A percentile compares a stretch with the other conserved stretches of the same genome.
phyloP scores from a whole-genome alignment of 2,888 invertebrate genomes.

The Latrodectus elegans region DNA sequence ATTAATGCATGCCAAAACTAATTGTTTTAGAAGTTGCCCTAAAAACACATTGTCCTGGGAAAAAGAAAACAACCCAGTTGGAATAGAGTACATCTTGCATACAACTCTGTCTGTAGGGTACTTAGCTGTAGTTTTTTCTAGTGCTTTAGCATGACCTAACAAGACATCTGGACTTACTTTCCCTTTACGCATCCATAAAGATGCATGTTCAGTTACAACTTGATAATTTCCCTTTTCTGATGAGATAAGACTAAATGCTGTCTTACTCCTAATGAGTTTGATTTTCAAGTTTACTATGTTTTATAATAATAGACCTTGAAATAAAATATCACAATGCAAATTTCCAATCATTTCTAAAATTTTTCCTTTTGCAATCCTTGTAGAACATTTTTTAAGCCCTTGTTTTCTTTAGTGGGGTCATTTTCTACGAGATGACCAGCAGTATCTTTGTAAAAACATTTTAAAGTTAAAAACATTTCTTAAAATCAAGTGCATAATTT shows the following conservation, averaged over 20 bases:
- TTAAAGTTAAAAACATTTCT: not conserved
- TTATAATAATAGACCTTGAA: not conserved
- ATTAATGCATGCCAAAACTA: not conserved
- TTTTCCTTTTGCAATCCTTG: not conserved
- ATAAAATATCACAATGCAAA: not conserved
- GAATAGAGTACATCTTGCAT: no score
- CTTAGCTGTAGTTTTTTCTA: no score
- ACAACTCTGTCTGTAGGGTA: not conserved
- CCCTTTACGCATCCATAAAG: not conserved
- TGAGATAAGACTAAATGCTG: not conserved
- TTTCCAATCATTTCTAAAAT: not conserved
- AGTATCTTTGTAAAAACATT: not conserved
- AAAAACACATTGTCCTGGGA: not conserved
- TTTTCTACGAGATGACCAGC: not conserved
- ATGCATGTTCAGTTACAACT: not conserved
- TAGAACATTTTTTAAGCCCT: not conserved
- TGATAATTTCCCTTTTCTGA: not conserved
- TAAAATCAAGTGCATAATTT: not conserved
- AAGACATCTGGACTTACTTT: not conserved
- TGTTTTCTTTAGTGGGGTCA: not conserved
- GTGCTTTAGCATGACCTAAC: not conserved
- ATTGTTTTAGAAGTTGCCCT: not conserved
- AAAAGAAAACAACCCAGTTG: not conserved
- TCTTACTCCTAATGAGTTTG: not conserved
- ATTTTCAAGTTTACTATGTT: not conserved